These are phyloP conservation scores for Carlito syrichta DNA, from an alignment of 2,113 vertebrate species.

Conservation along the genomic window DNA sequence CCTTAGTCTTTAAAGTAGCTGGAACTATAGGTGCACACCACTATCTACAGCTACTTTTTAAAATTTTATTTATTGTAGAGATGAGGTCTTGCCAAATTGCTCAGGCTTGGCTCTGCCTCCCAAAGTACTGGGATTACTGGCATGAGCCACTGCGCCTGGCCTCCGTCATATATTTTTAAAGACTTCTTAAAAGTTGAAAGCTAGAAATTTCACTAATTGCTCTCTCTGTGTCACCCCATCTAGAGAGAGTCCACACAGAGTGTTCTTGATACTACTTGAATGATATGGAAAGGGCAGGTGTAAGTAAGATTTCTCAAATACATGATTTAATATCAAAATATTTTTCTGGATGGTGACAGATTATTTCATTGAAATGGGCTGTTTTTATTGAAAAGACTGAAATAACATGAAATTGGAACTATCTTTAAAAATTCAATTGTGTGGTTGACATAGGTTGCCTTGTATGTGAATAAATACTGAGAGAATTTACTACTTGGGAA, in stretches of 20 bases:
- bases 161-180: neutral
- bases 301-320: neutral
- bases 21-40: too few species aligned
- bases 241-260: neutral
- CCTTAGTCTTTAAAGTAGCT: too few species aligned
- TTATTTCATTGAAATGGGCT: neutral
- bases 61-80: too few species aligned
- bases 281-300: neutral
- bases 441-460: neutral
- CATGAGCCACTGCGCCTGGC: too few species aligned
- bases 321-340: neutral
- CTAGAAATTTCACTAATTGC: neutral
- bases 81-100: too few species aligned
- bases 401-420: neutral
- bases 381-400: neutral
- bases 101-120: too few species aligned
- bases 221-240: neutral
- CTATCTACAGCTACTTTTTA: too few species aligned
- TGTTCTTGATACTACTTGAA: neutral
- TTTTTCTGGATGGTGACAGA: neutral
- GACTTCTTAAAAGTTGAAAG: neutral
- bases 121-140: too few species aligned
- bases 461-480: neutral
- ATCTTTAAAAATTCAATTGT: neutral
- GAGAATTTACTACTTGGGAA: neutral